phyloP scores from a whole-genome alignment of 2,888 invertebrate genomes.

The Lottia scabra region DNA sequence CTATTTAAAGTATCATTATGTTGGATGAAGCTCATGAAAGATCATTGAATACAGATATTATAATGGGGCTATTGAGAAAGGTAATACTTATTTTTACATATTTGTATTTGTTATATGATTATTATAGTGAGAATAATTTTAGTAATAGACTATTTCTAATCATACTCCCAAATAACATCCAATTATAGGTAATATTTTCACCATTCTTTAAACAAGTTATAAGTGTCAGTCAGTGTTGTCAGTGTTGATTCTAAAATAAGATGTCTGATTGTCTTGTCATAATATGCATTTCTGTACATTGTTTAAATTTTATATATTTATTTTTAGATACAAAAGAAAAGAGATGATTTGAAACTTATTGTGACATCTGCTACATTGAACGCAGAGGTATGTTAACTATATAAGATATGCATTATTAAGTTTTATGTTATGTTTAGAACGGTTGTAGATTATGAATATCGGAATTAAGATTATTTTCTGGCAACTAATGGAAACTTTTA shows the following conservation, averaged over 20 bases:
- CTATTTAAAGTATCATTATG: conserved; percentile 76
- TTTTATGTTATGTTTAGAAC: too few relatives aligned
- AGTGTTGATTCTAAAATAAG: too few relatives aligned
- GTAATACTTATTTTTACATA: conserved; percentile 23
- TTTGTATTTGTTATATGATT: not conserved
- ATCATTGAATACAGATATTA: conserved; percentile 90
- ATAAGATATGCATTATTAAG: too few relatives aligned
- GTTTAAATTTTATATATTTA: not conserved
- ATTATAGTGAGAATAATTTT: too few relatives aligned
- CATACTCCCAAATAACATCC: not conserved
- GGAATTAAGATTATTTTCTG: too few relatives aligned
- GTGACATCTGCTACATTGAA: conserved; percentile 97
- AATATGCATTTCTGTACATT: too few relatives aligned
- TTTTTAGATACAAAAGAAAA: conserved; percentile 80
- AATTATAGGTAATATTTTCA: too few relatives aligned
- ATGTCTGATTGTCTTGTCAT: too few relatives aligned
- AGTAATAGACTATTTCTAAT: too few relatives aligned
- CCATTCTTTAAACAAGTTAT: too few relatives aligned
- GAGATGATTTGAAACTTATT: conserved; percentile 84
- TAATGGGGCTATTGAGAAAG: conserved; percentile 94
- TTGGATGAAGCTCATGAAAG: conserved; percentile 97
- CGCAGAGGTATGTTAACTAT: conserved; percentile 77
- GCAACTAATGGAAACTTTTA: not conserved
- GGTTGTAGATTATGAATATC: too few relatives aligned
- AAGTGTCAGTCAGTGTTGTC: too few relatives aligned